These are phyloP conservation scores for Gastracanthus pulcherrimus DNA, from an alignment of 2,888 invertebrate genomes.

Conservation along the genomic window DNA sequence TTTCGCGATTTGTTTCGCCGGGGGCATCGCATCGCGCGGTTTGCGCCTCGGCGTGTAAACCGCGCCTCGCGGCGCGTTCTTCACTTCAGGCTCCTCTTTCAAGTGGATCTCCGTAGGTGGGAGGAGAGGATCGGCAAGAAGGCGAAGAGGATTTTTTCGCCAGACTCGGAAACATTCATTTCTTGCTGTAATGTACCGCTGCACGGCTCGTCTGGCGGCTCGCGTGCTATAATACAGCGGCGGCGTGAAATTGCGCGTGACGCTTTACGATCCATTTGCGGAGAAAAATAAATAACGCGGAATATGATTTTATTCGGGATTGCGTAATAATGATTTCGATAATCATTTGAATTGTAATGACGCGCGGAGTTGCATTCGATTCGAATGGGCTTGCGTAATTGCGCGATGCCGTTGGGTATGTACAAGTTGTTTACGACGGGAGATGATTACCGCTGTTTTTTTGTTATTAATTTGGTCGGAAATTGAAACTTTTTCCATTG, in stretches of 20 bases:
- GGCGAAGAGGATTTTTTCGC: background rate
- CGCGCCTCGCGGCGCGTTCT: background rate
- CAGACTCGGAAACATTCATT: slow-evolving; percentile 1
- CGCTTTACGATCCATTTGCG: slow-evolving; percentile 2
- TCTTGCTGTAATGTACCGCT: too few relatives aligned
- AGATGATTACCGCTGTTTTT: background rate
- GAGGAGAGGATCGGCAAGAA: background rate
- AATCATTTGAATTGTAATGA: slow-evolving; percentile 22
- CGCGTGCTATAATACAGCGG: too few relatives aligned
- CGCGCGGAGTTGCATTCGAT: background rate
- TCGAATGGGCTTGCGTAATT: background rate
- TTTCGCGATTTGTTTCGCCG: slow-evolving; percentile 11
- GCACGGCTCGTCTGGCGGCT: background rate
- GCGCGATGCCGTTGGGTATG: slow-evolving; percentile 11
- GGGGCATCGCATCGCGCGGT: too few relatives aligned
- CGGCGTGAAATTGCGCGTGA: slow-evolving; percentile 8
- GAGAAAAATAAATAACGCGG: slow-evolving; percentile 27
- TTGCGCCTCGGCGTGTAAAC: background rate
- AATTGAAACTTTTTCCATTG: background rate
- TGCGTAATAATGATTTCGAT: slow-evolving; percentile 22
- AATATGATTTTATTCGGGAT: slow-evolving; percentile 30
- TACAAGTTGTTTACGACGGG: slow-evolving; percentile 14
- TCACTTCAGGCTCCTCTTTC: background rate
- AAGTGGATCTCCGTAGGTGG: background rate
- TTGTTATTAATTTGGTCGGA: background rate